Evolutionary conservation across 2,888 invertebrate genomes (phyloP).

Genomic region (Epinotia demarniana): DNA sequence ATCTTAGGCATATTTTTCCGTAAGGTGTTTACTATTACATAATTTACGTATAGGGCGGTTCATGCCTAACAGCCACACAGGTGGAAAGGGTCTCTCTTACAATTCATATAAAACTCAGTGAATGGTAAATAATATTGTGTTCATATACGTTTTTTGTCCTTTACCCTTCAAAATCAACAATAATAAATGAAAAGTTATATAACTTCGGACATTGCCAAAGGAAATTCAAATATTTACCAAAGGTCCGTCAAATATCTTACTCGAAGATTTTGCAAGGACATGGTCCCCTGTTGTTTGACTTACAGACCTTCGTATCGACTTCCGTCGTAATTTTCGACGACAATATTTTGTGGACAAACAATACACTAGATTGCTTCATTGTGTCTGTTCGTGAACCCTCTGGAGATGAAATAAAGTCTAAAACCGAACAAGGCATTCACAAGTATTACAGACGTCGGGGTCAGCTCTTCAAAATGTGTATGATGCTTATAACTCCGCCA

Average conservation of each 20-base stretch:
- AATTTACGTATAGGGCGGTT: no score
- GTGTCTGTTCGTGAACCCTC: neutral
- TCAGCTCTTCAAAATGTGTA: neutral
- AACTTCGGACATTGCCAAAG: conserved; percentile 31
- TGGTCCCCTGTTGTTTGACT: conserved; percentile 40
- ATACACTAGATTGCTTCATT: conserved; percentile 20
- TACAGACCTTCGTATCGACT: conserved; percentile 38
- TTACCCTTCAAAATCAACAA: conserved; percentile 22
- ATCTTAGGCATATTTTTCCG: no score
- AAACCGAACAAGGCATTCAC: neutral
- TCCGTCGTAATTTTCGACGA: conserved; percentile 37
- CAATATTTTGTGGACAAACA: conserved; percentile 40
- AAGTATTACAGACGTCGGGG: neutral
- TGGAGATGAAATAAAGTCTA: conserved; percentile 4
- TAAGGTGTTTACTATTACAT: no score
- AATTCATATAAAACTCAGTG: neutral
- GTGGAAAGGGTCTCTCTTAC: no score
- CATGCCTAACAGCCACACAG: no score
- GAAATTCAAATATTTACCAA: conserved; percentile 41
- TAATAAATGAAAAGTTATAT: conserved; percentile 39
- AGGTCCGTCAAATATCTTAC: conserved; percentile 42
- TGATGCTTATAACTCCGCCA: neutral
- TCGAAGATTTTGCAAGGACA: conserved; percentile 31
- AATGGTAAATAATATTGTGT: neutral
- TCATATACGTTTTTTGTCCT: conserved; percentile 5